Base-by-base conservation (phyloP, 2,797 vertebrate genomes). In the Etheostoma nigrum region DNA sequence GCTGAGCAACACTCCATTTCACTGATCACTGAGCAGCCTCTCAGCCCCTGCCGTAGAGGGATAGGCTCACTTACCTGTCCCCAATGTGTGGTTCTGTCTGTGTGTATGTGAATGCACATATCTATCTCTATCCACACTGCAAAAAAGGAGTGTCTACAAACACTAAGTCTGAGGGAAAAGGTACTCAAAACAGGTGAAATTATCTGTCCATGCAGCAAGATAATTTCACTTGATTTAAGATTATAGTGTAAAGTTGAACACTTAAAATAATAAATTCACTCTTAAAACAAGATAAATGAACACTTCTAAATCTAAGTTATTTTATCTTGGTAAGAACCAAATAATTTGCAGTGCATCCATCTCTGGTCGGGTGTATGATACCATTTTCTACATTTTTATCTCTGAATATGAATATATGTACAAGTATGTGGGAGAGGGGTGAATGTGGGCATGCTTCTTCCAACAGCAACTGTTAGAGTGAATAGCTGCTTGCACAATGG, bases 1-100 rank as follows among this genome's bases (percentile, higher is more conserved):
- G 79, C 87, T 75, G 86, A 87, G 81, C 73, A 90, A 83, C 87
- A 92, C 89, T 91, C 82, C 84, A 93, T 93, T 93, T 94, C 92
- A 93, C 93, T 88, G 93, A 91, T 92, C 82, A 81, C 90, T 92
- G 92, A 91, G 86, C 92, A 91, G 85, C 77, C 83, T 87, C 90
- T 90, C 89, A 87, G 87, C 84, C 80, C 54, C 74, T 55, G 82
- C 86, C 75, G 33, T 86, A 62, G 72, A 80, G 90, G 90, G 83
- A 90, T 88, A 79, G 81, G 83, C 87, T 91, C 87, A 86, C 92
- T 91, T 90, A 93, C 90, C 89, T 89, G 84, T 52, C 67, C 74
- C 72, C 61, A 67, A 75, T 81, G 76, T 86, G 84, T 73, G 62
- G 51, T 70, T 79, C 69, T 81, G 57, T 69, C 64, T 47, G 62